Conservation (phyloP, 2,113 vertebrate genomes). For the Sebastes fasciatus region DNA sequence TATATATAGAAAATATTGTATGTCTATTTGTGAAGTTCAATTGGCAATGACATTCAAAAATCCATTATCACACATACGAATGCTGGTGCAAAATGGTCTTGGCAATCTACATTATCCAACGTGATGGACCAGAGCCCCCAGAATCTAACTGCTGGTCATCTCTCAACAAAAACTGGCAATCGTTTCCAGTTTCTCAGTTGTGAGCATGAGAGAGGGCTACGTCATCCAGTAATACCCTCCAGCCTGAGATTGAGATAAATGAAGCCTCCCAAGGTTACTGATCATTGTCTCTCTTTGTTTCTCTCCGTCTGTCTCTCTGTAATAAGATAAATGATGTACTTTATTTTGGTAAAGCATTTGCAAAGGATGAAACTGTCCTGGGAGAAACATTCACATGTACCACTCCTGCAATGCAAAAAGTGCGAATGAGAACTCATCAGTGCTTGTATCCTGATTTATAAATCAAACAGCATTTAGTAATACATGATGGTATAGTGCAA, state of each 20-base stretch:
- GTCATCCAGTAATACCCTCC: constrained; percentile 24
- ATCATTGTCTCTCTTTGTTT: constrained; percentile 20
- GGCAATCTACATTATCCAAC: not conserved
- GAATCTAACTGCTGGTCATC: not conserved
- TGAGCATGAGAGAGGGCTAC: not conserved
- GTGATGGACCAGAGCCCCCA: not conserved
- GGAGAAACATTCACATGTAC: constrained; percentile 11
- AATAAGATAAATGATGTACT: constrained; percentile 11
- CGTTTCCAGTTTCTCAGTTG: no score
- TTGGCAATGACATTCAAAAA: not conserved
- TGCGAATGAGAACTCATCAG: no score
- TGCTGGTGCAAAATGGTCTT: not conserved
- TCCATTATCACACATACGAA: not conserved
- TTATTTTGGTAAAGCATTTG: constrained; percentile 2
- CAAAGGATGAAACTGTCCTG: constrained; percentile 1
- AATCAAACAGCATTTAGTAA: no score
- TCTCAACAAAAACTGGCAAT: not conserved
- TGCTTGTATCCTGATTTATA: no score
- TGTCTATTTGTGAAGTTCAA: not conserved
- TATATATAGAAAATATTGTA: no score
- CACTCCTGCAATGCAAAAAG: not conserved
- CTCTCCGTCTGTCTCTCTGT: not conserved
- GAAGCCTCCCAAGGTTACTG: constrained; percentile 53
- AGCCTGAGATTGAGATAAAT: constrained; percentile 45
- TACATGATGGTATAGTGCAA: no score